These are phyloP conservation scores for Asobara japonica DNA, from an alignment of 1,140 invertebrate genomes.

Conservation along the genomic window DNA sequence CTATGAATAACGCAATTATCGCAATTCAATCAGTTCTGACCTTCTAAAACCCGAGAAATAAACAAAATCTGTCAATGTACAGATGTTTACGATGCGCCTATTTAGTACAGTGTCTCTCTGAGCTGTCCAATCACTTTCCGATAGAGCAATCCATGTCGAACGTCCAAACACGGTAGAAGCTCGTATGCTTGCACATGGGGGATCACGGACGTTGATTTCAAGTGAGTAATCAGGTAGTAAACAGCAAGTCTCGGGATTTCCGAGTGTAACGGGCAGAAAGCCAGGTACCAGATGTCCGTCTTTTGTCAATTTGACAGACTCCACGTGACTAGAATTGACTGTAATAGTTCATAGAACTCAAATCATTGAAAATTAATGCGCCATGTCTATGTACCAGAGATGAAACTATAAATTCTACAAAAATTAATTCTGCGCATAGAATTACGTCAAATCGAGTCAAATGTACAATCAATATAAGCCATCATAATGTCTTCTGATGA, in stretches of 20 bases:
- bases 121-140: slow-evolving; percentile 5
- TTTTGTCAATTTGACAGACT: slow-evolving; percentile 2
- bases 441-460: too few relatives aligned
- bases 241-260: background rate
- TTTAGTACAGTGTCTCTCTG: background rate
- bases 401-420: too few relatives aligned
- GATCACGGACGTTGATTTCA: slow-evolving; percentile 4
- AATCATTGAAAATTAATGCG: background rate
- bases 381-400: too few relatives aligned
- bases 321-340: background rate
- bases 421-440: too few relatives aligned
- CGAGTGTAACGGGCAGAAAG: background rate
- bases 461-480: too few relatives aligned
- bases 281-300: slow-evolving; percentile 2
- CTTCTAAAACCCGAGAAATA: background rate
- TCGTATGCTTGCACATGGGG: background rate
- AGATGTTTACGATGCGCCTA: background rate
- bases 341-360: background rate
- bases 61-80: background rate
- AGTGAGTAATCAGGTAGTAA: slow-evolving; percentile 17
- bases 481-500: too few relatives aligned
- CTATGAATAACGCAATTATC: background rate
- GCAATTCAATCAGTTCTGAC: background rate
- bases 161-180: background rate
- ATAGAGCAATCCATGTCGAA: background rate